These are phyloP conservation scores for Caerostris darwini DNA, from an alignment of 1,140 invertebrate genomes.

Conservation along the genomic window DNA sequence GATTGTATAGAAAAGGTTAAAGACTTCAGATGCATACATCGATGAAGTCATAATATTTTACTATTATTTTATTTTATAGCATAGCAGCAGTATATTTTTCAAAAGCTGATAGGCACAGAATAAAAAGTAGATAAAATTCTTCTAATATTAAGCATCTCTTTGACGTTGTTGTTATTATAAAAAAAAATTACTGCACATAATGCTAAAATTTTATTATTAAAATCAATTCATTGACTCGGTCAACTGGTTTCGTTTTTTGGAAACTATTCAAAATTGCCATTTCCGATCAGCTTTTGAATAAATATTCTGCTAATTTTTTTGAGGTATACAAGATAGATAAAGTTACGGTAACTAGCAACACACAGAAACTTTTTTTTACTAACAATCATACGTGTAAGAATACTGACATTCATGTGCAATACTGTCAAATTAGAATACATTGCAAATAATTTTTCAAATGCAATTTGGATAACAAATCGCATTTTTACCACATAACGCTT, in stretches of 20 bases:
- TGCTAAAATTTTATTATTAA: no score
- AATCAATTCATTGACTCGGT: no score
- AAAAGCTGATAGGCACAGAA: not conserved
- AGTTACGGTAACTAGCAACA: not conserved
- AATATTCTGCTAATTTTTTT: not conserved
- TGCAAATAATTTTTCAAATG: conserved; percentile 24
- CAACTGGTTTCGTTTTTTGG: no score
- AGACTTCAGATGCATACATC: not conserved
- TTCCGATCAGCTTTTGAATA: not conserved
- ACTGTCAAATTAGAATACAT: conserved; percentile 40
- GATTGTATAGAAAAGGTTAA: not conserved
- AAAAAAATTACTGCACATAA: not conserved
- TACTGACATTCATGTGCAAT: conserved; percentile 54
- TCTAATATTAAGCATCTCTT: not conserved
- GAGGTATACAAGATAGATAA: not conserved
- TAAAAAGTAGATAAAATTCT: not conserved
- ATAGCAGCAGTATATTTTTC: not conserved
- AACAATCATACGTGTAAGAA: conserved; percentile 24
- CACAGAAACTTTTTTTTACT: not conserved
- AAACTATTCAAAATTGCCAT: not conserved
- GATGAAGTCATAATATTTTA: conserved; percentile 10
- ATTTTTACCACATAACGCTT: conserved; percentile 66
- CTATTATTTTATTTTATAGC: not conserved
- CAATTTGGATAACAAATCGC: conserved; percentile 46
- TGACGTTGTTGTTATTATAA: not conserved